Conservation (phyloP, 2,888 invertebrate genomes). For the Spialia ferax region DNA sequence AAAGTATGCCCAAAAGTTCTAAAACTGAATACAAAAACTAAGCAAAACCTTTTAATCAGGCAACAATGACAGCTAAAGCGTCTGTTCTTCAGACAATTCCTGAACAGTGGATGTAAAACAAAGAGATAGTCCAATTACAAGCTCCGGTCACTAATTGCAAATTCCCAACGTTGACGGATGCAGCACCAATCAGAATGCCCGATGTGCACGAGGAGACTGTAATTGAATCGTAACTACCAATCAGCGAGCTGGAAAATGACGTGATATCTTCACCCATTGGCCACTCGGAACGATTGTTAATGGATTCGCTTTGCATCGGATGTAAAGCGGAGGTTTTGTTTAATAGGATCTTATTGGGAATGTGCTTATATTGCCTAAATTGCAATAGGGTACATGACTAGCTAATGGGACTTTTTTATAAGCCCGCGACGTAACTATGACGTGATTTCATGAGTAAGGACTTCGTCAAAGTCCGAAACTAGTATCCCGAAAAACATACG, state of each 20-base stretch:
- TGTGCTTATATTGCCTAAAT: not conserved
- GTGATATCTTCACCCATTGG: constrained; percentile 36
- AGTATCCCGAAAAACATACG: too few species aligned
- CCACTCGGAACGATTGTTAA: constrained; percentile 25
- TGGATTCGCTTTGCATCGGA: constrained; percentile 33
- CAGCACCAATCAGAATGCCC: constrained; percentile 36
- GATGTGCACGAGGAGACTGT: constrained; percentile 38
- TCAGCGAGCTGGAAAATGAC: constrained; percentile 38
- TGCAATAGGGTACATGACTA: too few species aligned
- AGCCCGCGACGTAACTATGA: too few species aligned
- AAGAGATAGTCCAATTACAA: constrained; percentile 32
- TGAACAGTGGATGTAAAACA: constrained; percentile 30
- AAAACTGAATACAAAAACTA: not conserved
- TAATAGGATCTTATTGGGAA: not conserved
- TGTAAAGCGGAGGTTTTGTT: constrained; percentile 7
- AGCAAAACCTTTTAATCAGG: not conserved
- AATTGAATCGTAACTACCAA: constrained; percentile 42
- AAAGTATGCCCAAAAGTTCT: not conserved
- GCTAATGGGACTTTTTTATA: too few species aligned
- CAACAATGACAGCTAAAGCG: not conserved
- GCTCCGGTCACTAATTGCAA: constrained; percentile 36
- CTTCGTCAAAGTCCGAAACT: too few species aligned
- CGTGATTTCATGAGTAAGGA: too few species aligned
- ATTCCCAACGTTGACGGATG: constrained; percentile 35
- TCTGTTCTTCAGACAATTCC: not conserved